These are phyloP conservation scores for Seira sanloemensis DNA, from an alignment of 2,888 invertebrate species.

Conservation along the genomic window DNA sequence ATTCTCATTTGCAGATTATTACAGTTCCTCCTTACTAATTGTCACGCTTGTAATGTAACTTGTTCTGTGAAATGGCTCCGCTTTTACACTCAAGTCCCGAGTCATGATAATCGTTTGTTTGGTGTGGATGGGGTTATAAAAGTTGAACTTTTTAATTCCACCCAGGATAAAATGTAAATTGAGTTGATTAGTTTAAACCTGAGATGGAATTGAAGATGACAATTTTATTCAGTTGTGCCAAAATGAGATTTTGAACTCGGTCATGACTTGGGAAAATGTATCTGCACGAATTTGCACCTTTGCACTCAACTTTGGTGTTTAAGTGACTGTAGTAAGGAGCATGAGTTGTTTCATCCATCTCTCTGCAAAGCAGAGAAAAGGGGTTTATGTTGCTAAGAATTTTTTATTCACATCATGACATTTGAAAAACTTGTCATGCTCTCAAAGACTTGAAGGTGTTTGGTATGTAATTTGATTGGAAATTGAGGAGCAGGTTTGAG, in stretches of 20 bases:
- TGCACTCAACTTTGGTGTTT: background rate
- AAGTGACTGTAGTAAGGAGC: background rate
- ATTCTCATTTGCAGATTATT: conserved; percentile 57
- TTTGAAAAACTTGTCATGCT: background rate
- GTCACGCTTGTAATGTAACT: conserved; percentile 53
- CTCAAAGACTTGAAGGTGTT: background rate
- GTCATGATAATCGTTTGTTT: conserved; percentile 10
- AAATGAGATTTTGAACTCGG: background rate
- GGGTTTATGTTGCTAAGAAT: background rate
- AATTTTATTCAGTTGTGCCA: background rate
- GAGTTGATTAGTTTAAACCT: no score
- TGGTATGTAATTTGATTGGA: background rate
- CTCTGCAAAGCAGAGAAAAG: no score
- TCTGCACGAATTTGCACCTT: background rate
- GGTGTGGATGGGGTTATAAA: background rate
- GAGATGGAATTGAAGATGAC: background rate
- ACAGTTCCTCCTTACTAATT: conserved; percentile 46
- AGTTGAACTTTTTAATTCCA: no score
- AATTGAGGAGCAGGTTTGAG: no score
- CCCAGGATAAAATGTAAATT: background rate
- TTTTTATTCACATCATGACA: background rate
- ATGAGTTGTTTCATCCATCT: background rate
- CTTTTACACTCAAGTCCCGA: background rate
- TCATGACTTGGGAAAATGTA: background rate
- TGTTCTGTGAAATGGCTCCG: conserved; percentile 7